Evolutionary conservation across 1,140 invertebrate genomes (phyloP).

Genomic region (Drosophila serrata): DNA sequence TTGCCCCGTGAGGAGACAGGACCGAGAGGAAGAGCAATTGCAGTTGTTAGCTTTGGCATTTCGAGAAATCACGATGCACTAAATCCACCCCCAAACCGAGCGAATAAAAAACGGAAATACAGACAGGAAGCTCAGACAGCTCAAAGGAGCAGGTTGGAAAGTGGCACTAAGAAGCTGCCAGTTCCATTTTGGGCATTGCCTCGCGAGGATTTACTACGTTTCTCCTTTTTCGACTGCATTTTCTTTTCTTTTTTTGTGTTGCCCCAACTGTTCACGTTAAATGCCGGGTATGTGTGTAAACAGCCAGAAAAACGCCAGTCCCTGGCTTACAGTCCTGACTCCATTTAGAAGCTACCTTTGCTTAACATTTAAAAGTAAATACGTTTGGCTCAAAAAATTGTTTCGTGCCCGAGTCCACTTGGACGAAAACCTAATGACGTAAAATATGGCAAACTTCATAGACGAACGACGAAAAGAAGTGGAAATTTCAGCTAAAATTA

Average conservation of each 20-base stretch:
- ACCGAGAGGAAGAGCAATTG: constrained; percentile 60
- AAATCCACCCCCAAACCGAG: constrained; percentile 58
- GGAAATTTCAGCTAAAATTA: constrained; percentile 39
- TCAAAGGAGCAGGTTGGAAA: constrained; percentile 60
- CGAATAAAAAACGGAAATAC: constrained; percentile 18
- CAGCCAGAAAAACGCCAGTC: constrained; percentile 52
- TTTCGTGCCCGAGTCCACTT: constrained; percentile 42
- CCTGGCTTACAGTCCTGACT: constrained; percentile 38
- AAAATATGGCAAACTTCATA: constrained; percentile 75
- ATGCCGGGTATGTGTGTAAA: constrained; percentile 46
- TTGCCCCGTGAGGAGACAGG: constrained; percentile 45
- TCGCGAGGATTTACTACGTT: constrained; percentile 61
- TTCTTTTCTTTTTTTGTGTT: constrained; percentile 3
- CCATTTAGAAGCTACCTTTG: constrained; percentile 29
- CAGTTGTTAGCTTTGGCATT: constrained; percentile 78
- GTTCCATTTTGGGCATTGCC: constrained; percentile 57
- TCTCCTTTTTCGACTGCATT: constrained; percentile 37
- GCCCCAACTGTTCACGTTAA: constrained; percentile 24
- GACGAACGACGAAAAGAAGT: background rate
- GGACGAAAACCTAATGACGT: constrained; percentile 69
- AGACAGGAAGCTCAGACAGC: constrained; percentile 48
- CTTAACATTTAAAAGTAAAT: constrained; percentile 61
- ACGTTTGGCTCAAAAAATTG: constrained; percentile 41
- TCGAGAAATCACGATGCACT: constrained; percentile 76
- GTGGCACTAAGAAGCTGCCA: constrained; percentile 63